Conservation (phyloP, 2,888 invertebrate genomes). For the Agrochola lychnidis region DNA sequence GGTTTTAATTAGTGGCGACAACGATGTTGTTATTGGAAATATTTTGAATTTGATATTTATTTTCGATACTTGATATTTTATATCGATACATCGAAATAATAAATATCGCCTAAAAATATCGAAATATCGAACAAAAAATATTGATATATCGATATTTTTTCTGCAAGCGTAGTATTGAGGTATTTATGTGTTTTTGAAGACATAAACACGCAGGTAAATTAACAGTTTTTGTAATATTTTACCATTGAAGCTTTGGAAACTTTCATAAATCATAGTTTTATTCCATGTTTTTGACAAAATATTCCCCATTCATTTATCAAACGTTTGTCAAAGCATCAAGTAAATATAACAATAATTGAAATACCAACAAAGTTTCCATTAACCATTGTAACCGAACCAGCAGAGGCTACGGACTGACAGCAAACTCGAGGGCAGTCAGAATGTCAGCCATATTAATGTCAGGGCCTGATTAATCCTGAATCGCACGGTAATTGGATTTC, state of each 20-base stretch:
- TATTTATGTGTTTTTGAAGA: no score
- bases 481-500: conserved; percentile 76
- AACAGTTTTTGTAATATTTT: neutral
- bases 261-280: neutral
- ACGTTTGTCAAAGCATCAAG: neutral
- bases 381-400: neutral
- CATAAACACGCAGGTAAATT: neutral
- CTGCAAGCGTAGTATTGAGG: no score
- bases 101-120: no score
- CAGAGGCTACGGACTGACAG: conserved; percentile 12
- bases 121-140: no score
- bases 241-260: neutral
- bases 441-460: conserved; percentile 60
- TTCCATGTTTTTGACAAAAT: neutral
- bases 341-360: conserved; percentile 13
- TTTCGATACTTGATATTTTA: no score
- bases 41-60: no score
- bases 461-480: conserved; percentile 63
- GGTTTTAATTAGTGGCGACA: no score
- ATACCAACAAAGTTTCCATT: conserved; percentile 10
- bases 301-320: neutral
- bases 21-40: no score
- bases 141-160: no score
- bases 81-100: no score
- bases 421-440: conserved; percentile 35